Conservation (phyloP, 2,113 vertebrate genomes). For the Poeciliopsis retropinna region DNA sequence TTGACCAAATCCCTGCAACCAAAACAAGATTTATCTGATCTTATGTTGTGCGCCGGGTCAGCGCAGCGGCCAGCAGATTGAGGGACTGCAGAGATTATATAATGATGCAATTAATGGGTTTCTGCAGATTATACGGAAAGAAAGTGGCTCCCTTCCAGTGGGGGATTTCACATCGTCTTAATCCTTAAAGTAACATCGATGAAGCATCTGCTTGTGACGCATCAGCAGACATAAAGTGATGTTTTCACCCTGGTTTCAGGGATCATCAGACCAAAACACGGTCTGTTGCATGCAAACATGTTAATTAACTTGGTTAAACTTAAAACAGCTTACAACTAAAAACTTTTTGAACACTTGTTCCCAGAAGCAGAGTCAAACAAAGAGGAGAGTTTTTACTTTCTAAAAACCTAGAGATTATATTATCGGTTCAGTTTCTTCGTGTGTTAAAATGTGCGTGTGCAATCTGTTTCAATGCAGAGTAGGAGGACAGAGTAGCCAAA, state of each 20-base stretch:
- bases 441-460: no score
- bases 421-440: no score
- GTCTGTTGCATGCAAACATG: not conserved
- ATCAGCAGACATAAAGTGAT: not conserved
- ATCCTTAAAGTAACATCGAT: constrained; percentile 20
- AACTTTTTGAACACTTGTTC: not conserved
- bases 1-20: constrained; percentile 6
- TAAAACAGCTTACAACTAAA: not conserved
- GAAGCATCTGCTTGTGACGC: constrained; percentile 11
- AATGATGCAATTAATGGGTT: constrained; percentile 42
- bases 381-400: no score
- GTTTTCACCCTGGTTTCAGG: not conserved
- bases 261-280: no score
- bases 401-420: no score
- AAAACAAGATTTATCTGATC: constrained; percentile 39
- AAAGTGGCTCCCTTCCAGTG: constrained; percentile 39
- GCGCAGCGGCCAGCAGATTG: constrained; percentile 27
- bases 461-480: no score
- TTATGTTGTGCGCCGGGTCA: constrained; percentile 14
- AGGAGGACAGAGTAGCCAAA: no score
- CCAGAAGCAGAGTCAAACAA: no score
- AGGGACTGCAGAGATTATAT: constrained; percentile 52
- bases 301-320: not conserved
- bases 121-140: constrained; percentile 26
- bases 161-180: constrained; percentile 48